Evolutionary conservation across 2,888 invertebrate genomes (phyloP).

Genomic region (Epirrhoe alternata): DNA sequence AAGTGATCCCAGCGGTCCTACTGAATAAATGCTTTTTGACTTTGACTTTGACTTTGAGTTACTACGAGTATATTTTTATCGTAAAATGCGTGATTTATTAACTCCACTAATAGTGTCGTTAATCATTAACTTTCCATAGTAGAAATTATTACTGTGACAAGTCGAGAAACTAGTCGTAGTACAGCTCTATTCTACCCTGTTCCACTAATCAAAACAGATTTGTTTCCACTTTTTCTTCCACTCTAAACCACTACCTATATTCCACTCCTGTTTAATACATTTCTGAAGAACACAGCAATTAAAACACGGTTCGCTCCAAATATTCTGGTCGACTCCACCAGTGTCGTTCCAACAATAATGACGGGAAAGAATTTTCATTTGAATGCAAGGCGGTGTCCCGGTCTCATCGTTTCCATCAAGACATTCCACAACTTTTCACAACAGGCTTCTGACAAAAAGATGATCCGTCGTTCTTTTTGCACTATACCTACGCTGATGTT

Average conservation of each 20-base stretch:
- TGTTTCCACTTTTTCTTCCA: no score
- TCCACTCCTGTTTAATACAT: no score
- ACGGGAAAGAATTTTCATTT: constrained; percentile 78
- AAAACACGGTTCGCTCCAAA: constrained; percentile 31
- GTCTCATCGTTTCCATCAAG: constrained; percentile 67
- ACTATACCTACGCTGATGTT: constrained; percentile 47
- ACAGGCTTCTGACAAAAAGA: constrained; percentile 64
- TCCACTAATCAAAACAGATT: no score
- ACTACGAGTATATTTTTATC: background rate
- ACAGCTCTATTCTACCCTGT: no score
- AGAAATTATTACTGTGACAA: background rate
- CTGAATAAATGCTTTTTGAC: no score
- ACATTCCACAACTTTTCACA: constrained; percentile 76
- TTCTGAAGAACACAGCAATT: constrained; percentile 22
- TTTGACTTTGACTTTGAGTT: no score
- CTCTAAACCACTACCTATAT: no score
- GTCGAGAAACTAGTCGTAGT: constrained; percentile 16
- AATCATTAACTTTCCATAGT: background rate
- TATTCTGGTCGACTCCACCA: constrained; percentile 51
- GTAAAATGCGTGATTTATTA: background rate
- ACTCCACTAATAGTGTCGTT: background rate
- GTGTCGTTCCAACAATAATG: constrained; percentile 71
- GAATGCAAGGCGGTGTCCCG: constrained; percentile 61
- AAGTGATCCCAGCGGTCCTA: no score
- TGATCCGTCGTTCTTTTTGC: constrained; percentile 53